These are phyloP conservation scores for Aphelocoma californica DNA, from an alignment of 2,797 vertebrate species.

Conservation along the genomic window DNA sequence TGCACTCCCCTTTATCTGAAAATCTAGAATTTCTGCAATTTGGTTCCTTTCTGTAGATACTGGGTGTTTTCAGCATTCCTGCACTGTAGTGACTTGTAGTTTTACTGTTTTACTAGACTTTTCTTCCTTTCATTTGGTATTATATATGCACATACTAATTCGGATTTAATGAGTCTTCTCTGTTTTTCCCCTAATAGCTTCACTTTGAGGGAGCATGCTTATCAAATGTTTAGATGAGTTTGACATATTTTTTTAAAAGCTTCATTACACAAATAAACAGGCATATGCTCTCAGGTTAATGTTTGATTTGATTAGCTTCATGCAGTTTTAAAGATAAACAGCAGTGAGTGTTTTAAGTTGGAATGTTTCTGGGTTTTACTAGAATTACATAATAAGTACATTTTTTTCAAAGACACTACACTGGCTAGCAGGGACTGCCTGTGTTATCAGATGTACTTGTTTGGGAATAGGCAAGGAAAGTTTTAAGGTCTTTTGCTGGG, in stretches of 20 bases:
- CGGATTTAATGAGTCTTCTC: not conserved
- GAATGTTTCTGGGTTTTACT: not conserved
- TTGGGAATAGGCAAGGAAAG: not conserved
- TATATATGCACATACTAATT: not conserved
- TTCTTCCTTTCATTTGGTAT: not conserved
- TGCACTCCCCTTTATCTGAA: not conserved
- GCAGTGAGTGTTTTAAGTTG: not conserved
- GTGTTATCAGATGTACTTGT: not conserved
- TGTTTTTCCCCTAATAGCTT: not conserved
- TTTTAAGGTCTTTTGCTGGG: not conserved
- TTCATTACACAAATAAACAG: not conserved
- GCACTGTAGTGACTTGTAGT: not conserved
- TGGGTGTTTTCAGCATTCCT: not conserved
- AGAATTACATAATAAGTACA: not conserved
- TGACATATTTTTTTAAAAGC: not conserved
- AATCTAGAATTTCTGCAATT: not conserved
- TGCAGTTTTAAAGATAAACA: not conserved
- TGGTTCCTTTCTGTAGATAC: not conserved
- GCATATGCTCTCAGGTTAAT: not conserved
- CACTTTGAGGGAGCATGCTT: not conserved
- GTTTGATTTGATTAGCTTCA: not conserved
- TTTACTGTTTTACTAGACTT: not conserved
- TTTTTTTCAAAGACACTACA: not conserved
- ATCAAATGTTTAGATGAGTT: not conserved
- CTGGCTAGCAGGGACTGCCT: not conserved